A percentile compares a stretch with the other conserved stretches of the same genome.
Evolutionary conservation across 2,888 invertebrate genomes (phyloP).

Genomic region (Drosophila diplacantha): DNA sequence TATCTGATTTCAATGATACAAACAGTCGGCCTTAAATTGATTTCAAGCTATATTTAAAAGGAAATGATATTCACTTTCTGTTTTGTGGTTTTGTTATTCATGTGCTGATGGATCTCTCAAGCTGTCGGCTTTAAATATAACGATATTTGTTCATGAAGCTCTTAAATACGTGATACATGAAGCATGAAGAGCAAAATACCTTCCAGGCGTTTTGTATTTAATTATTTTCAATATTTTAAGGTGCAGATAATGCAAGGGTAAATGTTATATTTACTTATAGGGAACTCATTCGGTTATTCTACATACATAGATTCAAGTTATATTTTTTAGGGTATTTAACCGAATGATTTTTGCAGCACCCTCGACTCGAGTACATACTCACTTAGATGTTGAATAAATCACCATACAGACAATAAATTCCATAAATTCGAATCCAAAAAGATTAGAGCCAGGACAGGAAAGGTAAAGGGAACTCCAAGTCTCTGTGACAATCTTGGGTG

Average conservation of each 20-base stretch:
- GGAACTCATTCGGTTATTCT: too few species aligned
- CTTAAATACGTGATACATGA: too few species aligned
- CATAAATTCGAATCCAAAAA: background rate
- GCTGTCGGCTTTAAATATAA: background rate
- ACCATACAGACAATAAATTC: too few species aligned
- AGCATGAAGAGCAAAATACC: background rate
- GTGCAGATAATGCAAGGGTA: too few species aligned
- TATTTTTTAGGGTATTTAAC: too few species aligned
- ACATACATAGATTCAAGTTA: too few species aligned
- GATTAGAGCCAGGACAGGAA: background rate
- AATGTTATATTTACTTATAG: too few species aligned
- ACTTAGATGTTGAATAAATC: too few species aligned
- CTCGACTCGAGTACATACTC: too few species aligned
- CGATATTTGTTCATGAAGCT: background rate
- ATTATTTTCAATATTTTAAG: background rate
- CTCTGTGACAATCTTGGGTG: background rate
- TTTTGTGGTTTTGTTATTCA: conserved; percentile 6
- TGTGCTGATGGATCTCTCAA: background rate
- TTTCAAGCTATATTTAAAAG: background rate
- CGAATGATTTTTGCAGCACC: too few species aligned
- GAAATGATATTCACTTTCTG: conserved; percentile 4
- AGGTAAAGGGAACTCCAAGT: background rate
- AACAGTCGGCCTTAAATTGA: conserved; percentile 2
- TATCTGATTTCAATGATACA: conserved; percentile 7
- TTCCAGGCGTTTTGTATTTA: background rate